Conservation (phyloP, 1,140 invertebrate genomes). For the Ips nitidus region DNA sequence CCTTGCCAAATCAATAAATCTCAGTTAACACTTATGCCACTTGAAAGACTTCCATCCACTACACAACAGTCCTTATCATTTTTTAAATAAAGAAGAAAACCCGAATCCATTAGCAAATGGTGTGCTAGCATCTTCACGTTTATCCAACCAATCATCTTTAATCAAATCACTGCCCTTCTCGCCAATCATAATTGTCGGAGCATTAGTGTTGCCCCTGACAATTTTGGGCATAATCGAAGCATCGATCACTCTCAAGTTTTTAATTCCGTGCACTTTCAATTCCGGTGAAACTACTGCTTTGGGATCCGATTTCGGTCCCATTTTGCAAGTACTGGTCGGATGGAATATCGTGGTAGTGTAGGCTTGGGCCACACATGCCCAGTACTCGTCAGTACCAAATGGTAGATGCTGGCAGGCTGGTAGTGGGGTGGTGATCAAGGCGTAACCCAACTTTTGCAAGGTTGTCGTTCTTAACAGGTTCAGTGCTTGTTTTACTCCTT, state of each 20-base stretch:
- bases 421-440: slow-evolving; percentile 51
- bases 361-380: slow-evolving; percentile 54
- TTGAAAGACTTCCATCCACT: too few relatives aligned
- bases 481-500: slow-evolving; percentile 56
- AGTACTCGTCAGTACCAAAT: slow-evolving; percentile 56
- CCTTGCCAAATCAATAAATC: too few relatives aligned
- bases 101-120: background rate
- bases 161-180: slow-evolving; percentile 69
- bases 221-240: slow-evolving; percentile 57
- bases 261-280: slow-evolving; percentile 48
- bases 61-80: background rate
- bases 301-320: slow-evolving; percentile 55
- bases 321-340: slow-evolving; percentile 63
- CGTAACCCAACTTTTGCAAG: slow-evolving; percentile 51
- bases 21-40: too few relatives aligned
- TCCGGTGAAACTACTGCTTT: slow-evolving; percentile 51
- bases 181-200: slow-evolving; percentile 68
- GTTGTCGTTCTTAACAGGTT: slow-evolving; percentile 55
- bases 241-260: slow-evolving; percentile 51
- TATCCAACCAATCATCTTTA: slow-evolving; percentile 51
- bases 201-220: slow-evolving; percentile 65
- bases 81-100: background rate
- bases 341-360: slow-evolving; percentile 56
- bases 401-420: slow-evolving; percentile 50
- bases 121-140: background rate